Base-by-base conservation (phyloP, 2,797 vertebrate genomes). In the Gymnopithys bicolor region DNA sequence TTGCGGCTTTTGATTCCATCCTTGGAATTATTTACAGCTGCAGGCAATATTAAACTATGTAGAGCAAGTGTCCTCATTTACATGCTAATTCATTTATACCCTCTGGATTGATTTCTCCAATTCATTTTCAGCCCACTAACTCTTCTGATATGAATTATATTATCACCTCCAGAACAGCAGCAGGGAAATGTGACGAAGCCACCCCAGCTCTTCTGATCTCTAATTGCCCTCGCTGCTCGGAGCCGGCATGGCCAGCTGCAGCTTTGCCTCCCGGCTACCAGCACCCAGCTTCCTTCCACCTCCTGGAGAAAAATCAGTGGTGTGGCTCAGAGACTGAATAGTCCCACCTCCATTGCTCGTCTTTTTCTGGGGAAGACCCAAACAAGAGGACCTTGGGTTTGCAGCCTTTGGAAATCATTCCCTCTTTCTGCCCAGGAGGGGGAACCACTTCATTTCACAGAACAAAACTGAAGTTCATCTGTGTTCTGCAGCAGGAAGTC, bases 21-120 rank as follows among this genome's bases (percentile, higher is more conserved):
- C 97, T 95, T 97, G 96, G 97, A 97, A 97, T 98, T 97, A 97
- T 97, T 97, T 98, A 98, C 98, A 98, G 98, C 98, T 99, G 98
- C 98, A 98, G 98, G 98, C 98, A 98, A 99, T 98, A 98, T 98
- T 98, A 98, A 98, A 98, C 98, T 98, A 99, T 99, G 99, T 99
- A 98, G 98, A 98, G 98, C 98, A 98, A 99, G 99, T 98, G 98
- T 99, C 98, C 98, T 99, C 98, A 99, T 99, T 99, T 99, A 99
- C 99, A 99, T 99, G 99, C 98, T 99, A 99, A 99, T 99, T 99
- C 98, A 98, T 99, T 98, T 99, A 99, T 98, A 98, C 98, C 98
- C 98, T 99, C 98, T 98, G 98, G 98, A 98, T 98, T 99, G 98
- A 98, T 99, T 98, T 98, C 98, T 98, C 98, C 98, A 98, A 98